Base-by-base conservation (phyloP, 2,888 invertebrate genomes). In the Cephus spinipes region DNA sequence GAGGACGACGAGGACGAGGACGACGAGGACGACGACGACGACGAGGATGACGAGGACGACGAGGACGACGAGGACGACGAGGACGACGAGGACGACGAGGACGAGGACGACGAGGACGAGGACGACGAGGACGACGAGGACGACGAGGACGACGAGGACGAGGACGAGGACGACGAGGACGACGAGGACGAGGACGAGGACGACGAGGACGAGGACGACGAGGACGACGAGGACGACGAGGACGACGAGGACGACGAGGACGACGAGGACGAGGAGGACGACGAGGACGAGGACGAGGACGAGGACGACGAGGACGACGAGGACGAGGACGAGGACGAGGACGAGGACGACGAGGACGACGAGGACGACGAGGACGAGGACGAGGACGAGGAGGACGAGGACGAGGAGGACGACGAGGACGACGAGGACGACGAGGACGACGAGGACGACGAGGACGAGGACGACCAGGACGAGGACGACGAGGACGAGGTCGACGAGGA, bases 381-480 rank as follows among this genome's bases (percentile, higher is more conserved):
- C 34, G 71, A 74, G 73, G 68, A 23, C 12, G 23, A 12, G 68
- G 23, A 23, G 68, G 23, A 12, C 35, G 36, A 40, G 68, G 36
- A 75, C 55, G 73, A 73, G 69, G 68, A 34, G 79, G 6, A 30
- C 40, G 32, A 80, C 23, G n/a, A 40, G 31, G 75, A 77, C 68
- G 68, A 68, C 68, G 68, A 68, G 68, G 68, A 68, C 12, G 68
- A 68, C 12, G 68, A 68, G 12, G 68, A 68, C 12, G 68, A 68
- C 12, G 68, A 68, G 12, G 68, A 68, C 12, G 68, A 68, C 68
- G 68, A 68, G 12, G 68, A 68, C 12, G 68, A 68, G 68, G 68
- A 68, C 68, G 68, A 68, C 12, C 12, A 68, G 12, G 77, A 40
- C 33, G 40, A 35, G 68, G 68, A 68, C 68, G 68, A 68, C 68